Percentiles rank a stretch among this genome's conserved stretches.
These are phyloP conservation scores for Drosophila funebris DNA, from an alignment of 1,140 invertebrate species.

Conservation along the genomic window DNA sequence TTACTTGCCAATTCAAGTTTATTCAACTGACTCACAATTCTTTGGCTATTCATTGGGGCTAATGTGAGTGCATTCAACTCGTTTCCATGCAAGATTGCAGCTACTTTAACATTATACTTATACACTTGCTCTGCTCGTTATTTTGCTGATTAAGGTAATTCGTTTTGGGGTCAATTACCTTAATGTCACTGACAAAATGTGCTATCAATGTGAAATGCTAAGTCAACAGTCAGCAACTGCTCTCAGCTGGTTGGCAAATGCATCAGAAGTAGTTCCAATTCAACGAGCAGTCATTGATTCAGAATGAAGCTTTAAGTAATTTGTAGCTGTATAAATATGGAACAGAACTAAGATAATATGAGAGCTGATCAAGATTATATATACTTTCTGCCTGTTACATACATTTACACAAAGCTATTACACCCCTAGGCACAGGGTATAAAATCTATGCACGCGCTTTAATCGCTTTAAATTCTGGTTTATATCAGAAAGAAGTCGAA, in stretches of 20 bases:
- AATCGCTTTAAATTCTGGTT: too few species aligned
- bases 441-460: too few species aligned
- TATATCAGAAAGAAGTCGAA: too few species aligned
- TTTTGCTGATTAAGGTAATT: constrained; percentile 28
- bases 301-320: too few species aligned
- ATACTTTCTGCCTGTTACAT: too few species aligned
- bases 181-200: background rate
- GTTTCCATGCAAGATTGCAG: background rate
- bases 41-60: background rate
- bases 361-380: too few species aligned
- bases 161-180: constrained; percentile 34
- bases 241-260: background rate
- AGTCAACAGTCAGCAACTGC: background rate
- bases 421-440: too few species aligned
- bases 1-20: constrained; percentile 5
- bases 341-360: too few species aligned
- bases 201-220: background rate
- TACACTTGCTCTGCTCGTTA: background rate
- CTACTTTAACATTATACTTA: background rate
- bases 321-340: too few species aligned
- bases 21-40: constrained; percentile 26
- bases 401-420: too few species aligned
- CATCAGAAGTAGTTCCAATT: too few species aligned
- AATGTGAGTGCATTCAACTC: constrained; percentile 40
- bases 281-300: too few species aligned